Evolutionary conservation across 2,888 invertebrate species (phyloP).

Genomic region (Melanchra persicariae): DNA sequence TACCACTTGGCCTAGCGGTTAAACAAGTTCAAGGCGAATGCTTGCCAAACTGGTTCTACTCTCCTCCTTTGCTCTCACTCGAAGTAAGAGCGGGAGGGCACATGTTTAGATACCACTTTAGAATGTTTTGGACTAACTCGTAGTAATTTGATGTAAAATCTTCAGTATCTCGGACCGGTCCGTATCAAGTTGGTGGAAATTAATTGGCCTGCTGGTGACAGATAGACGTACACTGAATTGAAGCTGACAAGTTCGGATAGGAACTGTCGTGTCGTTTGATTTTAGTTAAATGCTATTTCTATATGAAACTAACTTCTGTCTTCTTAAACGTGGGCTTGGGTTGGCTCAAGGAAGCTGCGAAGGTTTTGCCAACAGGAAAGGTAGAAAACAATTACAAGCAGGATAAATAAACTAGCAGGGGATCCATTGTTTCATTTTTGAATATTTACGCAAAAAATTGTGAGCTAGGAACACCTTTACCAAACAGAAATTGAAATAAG

Average conservation of each 20-base stretch:
- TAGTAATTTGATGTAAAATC: constrained; percentile 57
- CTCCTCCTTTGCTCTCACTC: constrained; percentile 61
- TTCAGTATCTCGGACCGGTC: constrained; percentile 25
- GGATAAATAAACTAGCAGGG: neutral
- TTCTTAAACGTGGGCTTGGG: neutral
- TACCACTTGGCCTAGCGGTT: constrained; percentile 71
- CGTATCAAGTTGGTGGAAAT: constrained; percentile 21
- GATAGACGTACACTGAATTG: constrained; percentile 18
- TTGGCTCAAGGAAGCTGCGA: too few relatives aligned
- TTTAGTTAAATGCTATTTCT: constrained; percentile 2
- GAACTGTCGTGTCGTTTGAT: neutral
- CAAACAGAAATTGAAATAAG: neutral
- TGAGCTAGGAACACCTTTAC: neutral
- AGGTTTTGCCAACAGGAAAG: neutral
- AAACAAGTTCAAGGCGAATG: constrained; percentile 77
- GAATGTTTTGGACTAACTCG: constrained; percentile 57
- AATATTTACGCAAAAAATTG: neutral
- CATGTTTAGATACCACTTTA: constrained; percentile 63
- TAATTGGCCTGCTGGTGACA: constrained; percentile 27
- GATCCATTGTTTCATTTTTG: too few relatives aligned
- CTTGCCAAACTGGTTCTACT: constrained; percentile 74
- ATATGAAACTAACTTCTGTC: constrained; percentile 1
- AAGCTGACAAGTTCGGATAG: constrained; percentile 14
- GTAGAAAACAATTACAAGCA: neutral
- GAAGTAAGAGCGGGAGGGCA: constrained; percentile 56